Base-by-base conservation (phyloP, 2,797 vertebrate species). In the Echiichthys vipera region DNA sequence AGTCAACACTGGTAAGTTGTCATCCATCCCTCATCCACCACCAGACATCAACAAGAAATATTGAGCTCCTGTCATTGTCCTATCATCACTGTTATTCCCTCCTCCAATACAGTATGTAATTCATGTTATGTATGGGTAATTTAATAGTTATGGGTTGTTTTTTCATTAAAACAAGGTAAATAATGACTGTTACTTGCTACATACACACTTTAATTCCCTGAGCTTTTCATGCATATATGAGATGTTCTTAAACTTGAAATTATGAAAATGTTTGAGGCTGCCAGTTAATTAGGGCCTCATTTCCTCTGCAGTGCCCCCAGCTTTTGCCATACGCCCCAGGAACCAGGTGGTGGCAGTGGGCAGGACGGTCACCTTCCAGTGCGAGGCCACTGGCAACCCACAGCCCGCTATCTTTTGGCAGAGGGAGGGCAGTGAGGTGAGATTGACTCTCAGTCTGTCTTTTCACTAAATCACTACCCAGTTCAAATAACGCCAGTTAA, bases 321-420 rank as follows among this genome's bases (percentile, higher is more conserved):
- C 96, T 55, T 98, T 99, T 86, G 96, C 95, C 69, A 93, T 97
- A 57, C 96, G 95, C 71, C 97, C 97, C 71, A 95, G 96, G 67
- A 97, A 99, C 91, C 97, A 98, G 89, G 96, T 96, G 79, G 96
- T 94, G 84, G 94, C 96, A 0, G 90, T 95, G 88, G 97, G 97
- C 50, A 94, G 97, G 84, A 97, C 95, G 0, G 97, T 98, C 81
- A 98, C 96, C 77, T 98, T 98, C 90, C 96, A 96, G 83, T 99
- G 97, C 68, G 96, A 98, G 88, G 97, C 96, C 61, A 96, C 96
- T 0, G 97, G 97, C 57, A 98, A 97, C 79, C 97, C 97, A 12
- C 97, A 97, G 83, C 97, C 97, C 18, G 97, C 97, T 74, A 98
- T 99, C 89, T 99, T 99, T 93, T 99, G 97, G 97, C 90, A 97